Evolutionary conservation across 2,113 vertebrate genomes (phyloP), one percentile per base, ranked within the genome.

Genomic region (Cathartes aura): DNA sequence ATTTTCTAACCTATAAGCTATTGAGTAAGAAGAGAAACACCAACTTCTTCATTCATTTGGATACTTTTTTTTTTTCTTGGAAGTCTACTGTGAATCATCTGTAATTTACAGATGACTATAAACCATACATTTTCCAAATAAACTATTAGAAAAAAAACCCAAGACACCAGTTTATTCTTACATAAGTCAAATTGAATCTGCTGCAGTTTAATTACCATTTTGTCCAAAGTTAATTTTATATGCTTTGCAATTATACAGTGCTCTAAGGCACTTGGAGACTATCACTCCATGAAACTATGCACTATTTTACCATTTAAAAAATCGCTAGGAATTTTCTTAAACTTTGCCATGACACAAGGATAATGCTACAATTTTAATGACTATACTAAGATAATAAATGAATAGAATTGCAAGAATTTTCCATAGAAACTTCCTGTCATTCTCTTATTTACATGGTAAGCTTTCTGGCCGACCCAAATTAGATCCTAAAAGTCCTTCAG

Each of bases 131-230:
- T 95, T 92, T 86, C 47, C 8, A 82, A 88, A 88, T 27, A 64
- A 68, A 88, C 3, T 82, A 38, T 68, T 20, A 36, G 10, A 1
- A 55, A 32, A 87, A 67, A 42, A 26, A 20, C 0, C 1, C 12
- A 75, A 71, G 63, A 22, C 40, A 80, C 2, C 4, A 42, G 45
- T 48, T 95, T 71, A 45, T 42, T 73, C 21, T 76, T 58, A 52
- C 6, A 4, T 43, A 80, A 68, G 66, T 63, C 11, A 92, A 81
- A 59, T 12, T 71, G 29, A 78, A 74, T 81, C 42, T 78, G 32
- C 26, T 92, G 20, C 59, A 78, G 16, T 73, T 94, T 89, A 89
- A 87, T 92, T 86, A 86, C 43, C 21, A 70, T 90, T 93, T 90
- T 92, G 48, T 70, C 50, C 30, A 68, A 92, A 80, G 90, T 66